Evolutionary conservation across 2,113 vertebrate species (phyloP).

Genomic region (Scalopus aquaticus): DNA sequence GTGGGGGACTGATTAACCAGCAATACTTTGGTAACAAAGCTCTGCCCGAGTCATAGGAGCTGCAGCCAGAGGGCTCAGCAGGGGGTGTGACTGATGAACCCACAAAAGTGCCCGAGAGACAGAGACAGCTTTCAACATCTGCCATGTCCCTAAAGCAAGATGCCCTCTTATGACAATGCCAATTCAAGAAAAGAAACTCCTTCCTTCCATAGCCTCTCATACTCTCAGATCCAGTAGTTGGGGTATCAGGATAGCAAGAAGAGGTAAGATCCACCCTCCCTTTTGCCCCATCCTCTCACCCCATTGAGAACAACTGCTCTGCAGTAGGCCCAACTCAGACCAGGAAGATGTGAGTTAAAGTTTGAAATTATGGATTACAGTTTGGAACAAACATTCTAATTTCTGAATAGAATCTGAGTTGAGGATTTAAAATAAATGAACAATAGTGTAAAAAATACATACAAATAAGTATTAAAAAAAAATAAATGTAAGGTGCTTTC

Average conservation of each 20-base stretch:
- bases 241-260: not conserved
- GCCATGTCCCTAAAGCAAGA: not conserved
- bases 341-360: not conserved
- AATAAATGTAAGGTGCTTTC: not conserved
- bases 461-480: too few species aligned
- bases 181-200: not conserved
- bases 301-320: not conserved
- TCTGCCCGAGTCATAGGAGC: not conserved
- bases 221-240: not conserved
- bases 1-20: not conserved
- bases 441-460: not conserved
- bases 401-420: not conserved
- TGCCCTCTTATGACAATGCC: not conserved
- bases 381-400: not conserved
- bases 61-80: not conserved
- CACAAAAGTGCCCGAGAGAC: not conserved
- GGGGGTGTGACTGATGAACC: slow-evolving; percentile 9
- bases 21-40: not conserved
- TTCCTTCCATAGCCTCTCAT: not conserved
- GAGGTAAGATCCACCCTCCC: accelerated
- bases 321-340: not conserved
- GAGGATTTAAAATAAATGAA: not conserved
- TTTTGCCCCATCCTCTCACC: not conserved
- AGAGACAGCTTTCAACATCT: slow-evolving; percentile 2
- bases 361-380: not conserved